Evolutionary conservation across 2,888 invertebrate species (phyloP).

Genomic region (Platypus cylindrus): DNA sequence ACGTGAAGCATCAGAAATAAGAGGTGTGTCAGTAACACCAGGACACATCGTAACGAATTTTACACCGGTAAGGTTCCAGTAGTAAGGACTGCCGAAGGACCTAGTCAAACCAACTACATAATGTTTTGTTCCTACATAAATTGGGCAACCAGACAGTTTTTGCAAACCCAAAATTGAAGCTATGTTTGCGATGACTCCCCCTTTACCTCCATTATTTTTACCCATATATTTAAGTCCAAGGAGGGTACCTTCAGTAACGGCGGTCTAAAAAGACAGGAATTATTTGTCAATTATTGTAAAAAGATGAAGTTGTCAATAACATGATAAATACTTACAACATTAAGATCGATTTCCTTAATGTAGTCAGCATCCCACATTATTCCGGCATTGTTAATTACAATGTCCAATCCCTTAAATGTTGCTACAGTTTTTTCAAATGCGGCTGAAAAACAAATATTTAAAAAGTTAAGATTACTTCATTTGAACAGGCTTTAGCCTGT

Average conservation of each 20-base stretch:
- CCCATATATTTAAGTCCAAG: slow-evolving; percentile 47
- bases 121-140: slow-evolving; percentile 48
- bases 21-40: slow-evolving; percentile 32
- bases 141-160: slow-evolving; percentile 40
- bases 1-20: slow-evolving; percentile 26
- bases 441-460: slow-evolving; percentile 36
- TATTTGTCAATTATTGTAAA: too few relatives aligned
- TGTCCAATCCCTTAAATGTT: slow-evolving; percentile 36
- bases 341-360: slow-evolving; percentile 53
- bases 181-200: slow-evolving; percentile 55
- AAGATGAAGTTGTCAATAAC: too few relatives aligned
- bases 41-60: slow-evolving; percentile 36
- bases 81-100: slow-evolving; percentile 35
- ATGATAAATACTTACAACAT: slow-evolving; percentile 27
- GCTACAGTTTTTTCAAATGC: slow-evolving; percentile 30
- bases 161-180: slow-evolving; percentile 48
- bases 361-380: slow-evolving; percentile 65
- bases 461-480: too few relatives aligned
- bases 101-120: slow-evolving; percentile 41
- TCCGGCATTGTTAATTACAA: slow-evolving; percentile 62
- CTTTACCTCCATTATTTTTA: slow-evolving; percentile 43
- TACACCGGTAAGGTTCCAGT: slow-evolving; percentile 30
- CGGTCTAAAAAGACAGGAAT: slow-evolving; percentile 28
- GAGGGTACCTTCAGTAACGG: slow-evolving; percentile 37
- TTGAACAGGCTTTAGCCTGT: background rate